Percentiles rank a stretch among this genome's conserved stretches.
Evolutionary conservation across 1,140 invertebrate genomes (phyloP).

Genomic region (Zaprionus gabonicus): DNA sequence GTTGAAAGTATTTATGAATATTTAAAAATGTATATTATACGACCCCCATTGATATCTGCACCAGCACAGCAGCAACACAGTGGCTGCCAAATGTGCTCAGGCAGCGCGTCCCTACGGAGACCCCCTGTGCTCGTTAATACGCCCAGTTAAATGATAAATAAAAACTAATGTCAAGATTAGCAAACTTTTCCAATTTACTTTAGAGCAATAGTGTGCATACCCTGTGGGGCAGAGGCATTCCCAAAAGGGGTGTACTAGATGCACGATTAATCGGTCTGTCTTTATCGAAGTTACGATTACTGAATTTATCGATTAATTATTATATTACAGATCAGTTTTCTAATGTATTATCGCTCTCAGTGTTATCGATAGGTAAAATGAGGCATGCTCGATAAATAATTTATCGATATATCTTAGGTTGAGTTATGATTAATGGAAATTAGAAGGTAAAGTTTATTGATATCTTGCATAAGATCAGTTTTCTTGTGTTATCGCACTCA

Average conservation of each 20-base stretch:
- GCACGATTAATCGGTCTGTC: no score
- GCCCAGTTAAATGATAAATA: slow-evolving; percentile 16
- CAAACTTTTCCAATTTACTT: slow-evolving; percentile 14
- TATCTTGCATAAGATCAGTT: no score
- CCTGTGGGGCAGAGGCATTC: neutral
- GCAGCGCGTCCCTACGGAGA: neutral
- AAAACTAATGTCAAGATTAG: slow-evolving; percentile 28
- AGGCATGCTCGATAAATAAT: no score
- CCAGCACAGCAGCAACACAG: slow-evolving; percentile 12
- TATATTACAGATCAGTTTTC: neutral
- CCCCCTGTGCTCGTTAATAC: slow-evolving; percentile 8
- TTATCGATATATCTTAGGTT: no score
- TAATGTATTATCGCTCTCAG: neutral
- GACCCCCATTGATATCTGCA: slow-evolving; percentile 45
- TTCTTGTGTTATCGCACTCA: no score
- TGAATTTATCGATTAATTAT: no score
- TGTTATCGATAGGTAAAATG: neutral
- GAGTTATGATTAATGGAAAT: no score
- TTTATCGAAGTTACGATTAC: no score
- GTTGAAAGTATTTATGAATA: slow-evolving; percentile 67
- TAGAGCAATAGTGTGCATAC: neutral
- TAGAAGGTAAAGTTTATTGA: no score
- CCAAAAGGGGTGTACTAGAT: neutral
- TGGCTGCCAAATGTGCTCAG: slow-evolving; percentile 19
- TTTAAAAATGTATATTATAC: slow-evolving; percentile 40